A percentile compares a stretch with the other conserved stretches of the same genome.
phyloP scores from a whole-genome alignment of 2,888 invertebrate genomes.

The Amiota minor region DNA sequence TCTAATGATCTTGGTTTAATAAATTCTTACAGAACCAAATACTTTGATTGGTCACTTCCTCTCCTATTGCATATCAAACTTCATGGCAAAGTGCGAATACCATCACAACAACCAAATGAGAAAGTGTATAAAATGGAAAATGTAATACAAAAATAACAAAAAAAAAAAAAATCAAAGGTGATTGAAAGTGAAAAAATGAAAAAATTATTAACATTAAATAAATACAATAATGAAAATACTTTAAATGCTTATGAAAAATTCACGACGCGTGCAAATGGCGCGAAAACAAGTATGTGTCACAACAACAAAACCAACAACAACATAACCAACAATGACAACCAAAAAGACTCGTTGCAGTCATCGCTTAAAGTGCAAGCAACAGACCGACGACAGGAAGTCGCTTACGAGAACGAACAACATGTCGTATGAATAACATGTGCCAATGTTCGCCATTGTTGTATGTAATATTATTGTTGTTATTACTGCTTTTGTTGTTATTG shows the following conservation, averaged over 20 bases:
- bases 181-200: background rate
- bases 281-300: conserved; percentile 59
- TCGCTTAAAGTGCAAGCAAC: conserved; percentile 54
- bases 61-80: too few species aligned
- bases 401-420: conserved; percentile 5
- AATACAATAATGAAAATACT: conserved; percentile 58
- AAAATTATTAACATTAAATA: conserved; percentile 4
- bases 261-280: conserved; percentile 66
- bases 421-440: conserved; percentile 28
- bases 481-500: conserved; percentile 26
- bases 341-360: conserved; percentile 39
- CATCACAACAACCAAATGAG: too few species aligned
- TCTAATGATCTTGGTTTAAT: too few species aligned
- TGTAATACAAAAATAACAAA: too few species aligned
- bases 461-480: conserved; percentile 41
- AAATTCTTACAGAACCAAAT: too few species aligned
- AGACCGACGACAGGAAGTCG: conserved; percentile 11
- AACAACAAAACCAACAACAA: conserved; percentile 29
- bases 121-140: too few species aligned
- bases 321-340: conserved; percentile 14
- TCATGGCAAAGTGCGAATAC: too few species aligned
- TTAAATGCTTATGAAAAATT: conserved; percentile 67
- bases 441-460: conserved; percentile 33
- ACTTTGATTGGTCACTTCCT: too few species aligned
- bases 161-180: too few species aligned